phyloP scores from a whole-genome alignment of 2,888 invertebrate species.

The Gortyna flavago region DNA sequence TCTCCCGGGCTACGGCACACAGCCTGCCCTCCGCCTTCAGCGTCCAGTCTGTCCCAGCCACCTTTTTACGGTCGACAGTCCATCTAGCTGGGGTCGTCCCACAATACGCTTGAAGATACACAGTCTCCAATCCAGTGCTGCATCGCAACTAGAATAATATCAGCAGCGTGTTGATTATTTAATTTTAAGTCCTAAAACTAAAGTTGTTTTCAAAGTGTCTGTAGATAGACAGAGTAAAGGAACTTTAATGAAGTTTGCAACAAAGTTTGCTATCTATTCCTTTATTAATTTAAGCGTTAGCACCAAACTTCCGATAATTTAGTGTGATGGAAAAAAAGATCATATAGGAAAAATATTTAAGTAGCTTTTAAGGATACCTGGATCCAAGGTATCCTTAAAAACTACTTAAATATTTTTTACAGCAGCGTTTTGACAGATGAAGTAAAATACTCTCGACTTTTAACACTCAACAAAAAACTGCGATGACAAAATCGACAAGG shows the following conservation, averaged over 20 bases:
- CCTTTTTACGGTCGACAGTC: not conserved
- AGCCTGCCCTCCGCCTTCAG: not conserved
- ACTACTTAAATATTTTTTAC: too few relatives aligned
- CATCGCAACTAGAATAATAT: too few relatives aligned
- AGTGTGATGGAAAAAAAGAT: not conserved
- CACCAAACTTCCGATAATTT: not conserved
- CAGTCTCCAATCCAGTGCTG: not conserved
- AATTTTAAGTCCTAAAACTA: not conserved
- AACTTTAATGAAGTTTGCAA: not conserved
- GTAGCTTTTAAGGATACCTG: constrained; percentile 3
- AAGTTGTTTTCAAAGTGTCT: not conserved
- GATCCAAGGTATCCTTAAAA: too few relatives aligned
- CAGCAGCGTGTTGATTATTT: not conserved
- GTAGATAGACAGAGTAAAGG: not conserved
- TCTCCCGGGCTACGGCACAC: not conserved
- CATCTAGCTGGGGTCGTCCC: not conserved
- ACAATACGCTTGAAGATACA: not conserved
- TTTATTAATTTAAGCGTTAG: not conserved
- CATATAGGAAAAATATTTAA: not conserved
- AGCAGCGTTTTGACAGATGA: not conserved
- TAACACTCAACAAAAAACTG: not conserved
- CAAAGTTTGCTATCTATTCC: not conserved
- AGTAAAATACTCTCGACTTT: not conserved
- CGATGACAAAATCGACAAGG: constrained; percentile 13
- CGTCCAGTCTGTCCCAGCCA: not conserved